Percentiles rank a stretch among this genome's conserved stretches.
Evolutionary conservation across 2,888 invertebrate genomes (phyloP).

Genomic region (Lasioglossum vierecki): DNA sequence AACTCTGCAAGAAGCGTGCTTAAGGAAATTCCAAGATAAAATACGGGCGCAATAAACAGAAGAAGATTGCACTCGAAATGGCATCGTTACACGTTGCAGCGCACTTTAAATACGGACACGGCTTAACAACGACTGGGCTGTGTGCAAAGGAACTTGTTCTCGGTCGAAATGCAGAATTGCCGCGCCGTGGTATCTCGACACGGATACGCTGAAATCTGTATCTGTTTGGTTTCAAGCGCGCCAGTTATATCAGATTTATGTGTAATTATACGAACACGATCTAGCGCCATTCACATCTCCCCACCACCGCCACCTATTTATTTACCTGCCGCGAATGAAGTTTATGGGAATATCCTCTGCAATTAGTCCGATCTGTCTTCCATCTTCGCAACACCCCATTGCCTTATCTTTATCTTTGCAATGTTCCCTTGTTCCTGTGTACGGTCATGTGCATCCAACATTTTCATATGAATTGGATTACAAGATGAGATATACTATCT

Average conservation of each 20-base stretch:
- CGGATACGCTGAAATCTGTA: slow-evolving; percentile 19
- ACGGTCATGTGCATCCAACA: background rate
- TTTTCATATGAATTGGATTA: background rate
- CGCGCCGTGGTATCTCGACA: slow-evolving; percentile 1
- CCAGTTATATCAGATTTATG: slow-evolving; percentile 11
- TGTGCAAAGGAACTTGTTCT: slow-evolving; percentile 38
- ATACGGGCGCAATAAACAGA: slow-evolving; percentile 58
- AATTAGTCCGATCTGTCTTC: background rate
- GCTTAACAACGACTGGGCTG: slow-evolving; percentile 31
- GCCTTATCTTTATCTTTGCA: background rate
- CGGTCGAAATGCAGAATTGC: slow-evolving; percentile 37
- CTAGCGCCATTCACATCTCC: background rate
- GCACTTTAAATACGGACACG: slow-evolving; percentile 39
- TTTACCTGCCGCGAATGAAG: background rate
- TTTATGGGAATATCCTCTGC: slow-evolving; percentile 2
- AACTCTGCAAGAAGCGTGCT: slow-evolving; percentile 32
- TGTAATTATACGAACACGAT: slow-evolving; percentile 13
- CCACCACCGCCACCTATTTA: background rate
- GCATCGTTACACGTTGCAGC: slow-evolving; percentile 52
- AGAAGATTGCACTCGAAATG: slow-evolving; percentile 53
- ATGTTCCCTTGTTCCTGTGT: no score
- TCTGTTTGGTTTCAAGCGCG: background rate
- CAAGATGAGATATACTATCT: background rate
- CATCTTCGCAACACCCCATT: background rate
- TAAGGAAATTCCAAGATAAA: slow-evolving; percentile 52